phyloP scores from a whole-genome alignment of 2,113 vertebrate species.

The Periophthalmus modestus region DNA sequence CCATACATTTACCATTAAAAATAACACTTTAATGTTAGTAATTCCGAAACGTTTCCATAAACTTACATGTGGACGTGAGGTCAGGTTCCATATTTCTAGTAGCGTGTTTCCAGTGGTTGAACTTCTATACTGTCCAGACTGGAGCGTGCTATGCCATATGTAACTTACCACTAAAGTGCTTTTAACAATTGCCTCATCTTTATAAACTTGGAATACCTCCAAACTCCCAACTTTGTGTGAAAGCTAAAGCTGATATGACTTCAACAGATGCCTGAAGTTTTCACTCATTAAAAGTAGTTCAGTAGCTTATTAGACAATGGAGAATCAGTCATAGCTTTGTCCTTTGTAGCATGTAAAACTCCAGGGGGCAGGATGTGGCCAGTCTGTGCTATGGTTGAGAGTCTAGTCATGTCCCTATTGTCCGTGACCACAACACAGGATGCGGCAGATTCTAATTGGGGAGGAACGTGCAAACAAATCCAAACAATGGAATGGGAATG shows the following conservation, averaged over 20 bases:
- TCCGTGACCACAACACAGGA: constrained; percentile 68
- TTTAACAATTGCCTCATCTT: constrained; percentile 3
- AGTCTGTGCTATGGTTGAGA: constrained; percentile 40
- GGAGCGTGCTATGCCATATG: not conserved
- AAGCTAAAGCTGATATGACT: constrained; percentile 8
- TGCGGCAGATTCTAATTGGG: constrained; percentile 66
- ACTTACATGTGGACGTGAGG: not conserved
- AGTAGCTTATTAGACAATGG: constrained; percentile 30
- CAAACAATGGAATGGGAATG: constrained; percentile 26
- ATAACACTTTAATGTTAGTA: not conserved
- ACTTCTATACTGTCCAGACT: not conserved
- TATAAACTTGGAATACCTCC: constrained; percentile 19
- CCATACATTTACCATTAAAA: no score
- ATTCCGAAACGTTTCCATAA: not conserved
- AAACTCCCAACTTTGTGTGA: constrained; percentile 1
- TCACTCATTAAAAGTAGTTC: not conserved
- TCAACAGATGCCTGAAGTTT: constrained; percentile 14
- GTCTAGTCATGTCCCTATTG: constrained; percentile 50
- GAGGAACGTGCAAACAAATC: constrained; percentile 45
- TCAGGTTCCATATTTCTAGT: not conserved
- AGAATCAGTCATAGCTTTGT: constrained; percentile 15
- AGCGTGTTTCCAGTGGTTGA: constrained; percentile 13
- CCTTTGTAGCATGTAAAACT: constrained; percentile 37
- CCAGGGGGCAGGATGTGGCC: constrained; percentile 60
- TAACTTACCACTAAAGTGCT: not conserved